A percentile compares a stretch with the other conserved stretches of the same genome.
Evolutionary conservation across 2,888 invertebrate species (phyloP).

Genomic region (Nymphalis urticae): DNA sequence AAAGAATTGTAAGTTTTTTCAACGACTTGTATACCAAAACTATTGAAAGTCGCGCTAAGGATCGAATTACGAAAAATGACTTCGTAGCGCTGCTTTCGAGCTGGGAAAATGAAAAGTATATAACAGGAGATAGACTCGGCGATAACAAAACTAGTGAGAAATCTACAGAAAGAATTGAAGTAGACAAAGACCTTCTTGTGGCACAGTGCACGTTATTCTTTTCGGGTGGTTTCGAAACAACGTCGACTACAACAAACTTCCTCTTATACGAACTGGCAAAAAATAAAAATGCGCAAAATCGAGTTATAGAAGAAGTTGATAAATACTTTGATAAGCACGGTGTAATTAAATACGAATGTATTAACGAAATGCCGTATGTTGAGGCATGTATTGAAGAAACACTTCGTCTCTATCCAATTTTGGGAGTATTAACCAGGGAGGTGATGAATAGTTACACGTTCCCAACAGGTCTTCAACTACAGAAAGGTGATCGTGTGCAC

Average conservation of each 20-base stretch:
- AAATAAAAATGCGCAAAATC: conserved; percentile 41
- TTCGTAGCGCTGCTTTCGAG: conserved; percentile 56
- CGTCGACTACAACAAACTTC: conserved; percentile 47
- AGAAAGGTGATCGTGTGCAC: conserved; percentile 52
- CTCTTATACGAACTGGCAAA: conserved; percentile 55
- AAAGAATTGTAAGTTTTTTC: conserved; percentile 49
- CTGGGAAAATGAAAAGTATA: conserved; percentile 46
- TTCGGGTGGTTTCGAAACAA: conserved; percentile 57
- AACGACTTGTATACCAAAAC: no score
- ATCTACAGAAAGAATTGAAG: conserved; percentile 31
- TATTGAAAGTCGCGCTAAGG: no score
- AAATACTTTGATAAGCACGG: conserved; percentile 42
- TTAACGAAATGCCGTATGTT: conserved; percentile 52
- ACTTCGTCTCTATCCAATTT: conserved; percentile 56
- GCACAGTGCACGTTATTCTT: conserved; percentile 79
- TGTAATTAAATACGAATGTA: conserved; percentile 49
- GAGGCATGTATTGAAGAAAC: conserved; percentile 56
- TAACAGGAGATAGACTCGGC: conserved; percentile 53
- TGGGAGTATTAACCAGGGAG: conserved; percentile 53
- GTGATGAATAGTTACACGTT: conserved; percentile 54
- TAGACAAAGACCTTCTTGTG: conserved; percentile 68
- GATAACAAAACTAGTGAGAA: conserved; percentile 43
- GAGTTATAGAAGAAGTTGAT: conserved; percentile 49
- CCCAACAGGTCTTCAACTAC: conserved; percentile 50
- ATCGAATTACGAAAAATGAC: conserved; percentile 46